Evolutionary conservation across 2,113 vertebrate genomes (phyloP).

Genomic region (Psephotus haematonotus): DNA sequence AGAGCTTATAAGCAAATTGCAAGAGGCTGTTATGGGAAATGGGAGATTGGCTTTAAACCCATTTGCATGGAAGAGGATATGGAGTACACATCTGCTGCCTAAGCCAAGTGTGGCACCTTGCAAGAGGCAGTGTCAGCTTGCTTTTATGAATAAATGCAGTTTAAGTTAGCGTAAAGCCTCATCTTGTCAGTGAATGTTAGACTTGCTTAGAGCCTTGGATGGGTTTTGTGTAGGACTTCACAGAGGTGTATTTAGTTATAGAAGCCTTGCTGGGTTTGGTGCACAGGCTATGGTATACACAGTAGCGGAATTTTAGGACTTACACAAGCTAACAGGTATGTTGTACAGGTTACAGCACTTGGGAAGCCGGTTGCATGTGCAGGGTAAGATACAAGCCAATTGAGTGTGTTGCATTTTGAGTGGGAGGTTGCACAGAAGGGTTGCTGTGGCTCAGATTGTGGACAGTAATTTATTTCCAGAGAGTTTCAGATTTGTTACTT

Average conservation of each 20-base stretch:
- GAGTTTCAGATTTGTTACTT: neutral
- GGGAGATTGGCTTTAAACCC: neutral
- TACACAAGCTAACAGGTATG: rapidly evolving
- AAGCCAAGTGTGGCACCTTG: neutral
- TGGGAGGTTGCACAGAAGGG: neutral
- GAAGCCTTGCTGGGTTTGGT: neutral
- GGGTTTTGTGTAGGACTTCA: neutral
- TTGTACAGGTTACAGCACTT: neutral
- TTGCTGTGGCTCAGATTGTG: neutral
- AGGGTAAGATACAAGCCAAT: neutral
- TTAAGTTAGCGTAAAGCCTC: neutral
- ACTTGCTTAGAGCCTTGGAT: neutral
- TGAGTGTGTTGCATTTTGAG: neutral
- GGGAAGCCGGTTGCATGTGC: neutral
- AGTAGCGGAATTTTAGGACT: neutral
- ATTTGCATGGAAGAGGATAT: neutral
- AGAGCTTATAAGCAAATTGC: neutral
- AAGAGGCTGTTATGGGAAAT: neutral
- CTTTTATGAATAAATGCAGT: neutral
- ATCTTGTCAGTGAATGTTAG: neutral
- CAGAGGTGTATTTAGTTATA: neutral
- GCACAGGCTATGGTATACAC: neutral
- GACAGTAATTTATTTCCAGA: neutral
- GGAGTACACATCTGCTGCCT: neutral
- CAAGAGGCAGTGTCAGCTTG: neutral